Base-by-base conservation (phyloP, 1,140 invertebrate species). In the Ladona fulva region DNA sequence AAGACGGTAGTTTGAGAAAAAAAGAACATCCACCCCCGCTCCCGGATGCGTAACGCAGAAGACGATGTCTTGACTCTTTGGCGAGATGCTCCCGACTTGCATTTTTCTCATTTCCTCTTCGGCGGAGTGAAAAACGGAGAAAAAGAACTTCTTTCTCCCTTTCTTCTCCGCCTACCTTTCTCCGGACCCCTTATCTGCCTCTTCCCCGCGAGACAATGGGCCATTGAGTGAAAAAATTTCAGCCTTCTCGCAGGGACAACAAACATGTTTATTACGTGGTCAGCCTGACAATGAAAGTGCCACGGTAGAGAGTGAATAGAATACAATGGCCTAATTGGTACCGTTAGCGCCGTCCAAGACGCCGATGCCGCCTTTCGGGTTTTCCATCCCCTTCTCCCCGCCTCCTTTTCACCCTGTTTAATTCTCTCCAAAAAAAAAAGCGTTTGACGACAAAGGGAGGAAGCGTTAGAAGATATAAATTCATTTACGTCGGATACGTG, bases 201-300 rank as follows among this genome's bases (percentile, higher is more conserved):
- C 52, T 66, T 66, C n/a, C n/a, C 52, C 52, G 52, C 52, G 52
- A 66, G 52, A 66, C 52, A 66, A 66, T 66, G 52, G 52, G n/a
- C 52, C 52, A 66, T 66, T 12, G 3, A 12, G 52, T 5, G n/a
- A 66, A 22, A 66, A 22, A 66, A 66, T 19, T 3, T 66, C 52
- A 6, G 52, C 52, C 16, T 16, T 5, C 16, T 22, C 52, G 52
- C 1, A 66, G 52, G 52, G 52, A 66, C 16, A 22, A 66, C 52
- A 66, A 66, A 66, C 52, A 66, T 66, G 52, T 66, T 66, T 66
- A 66, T 66, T 66, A 66, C 52, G 52, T 66, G 52, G 52, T 66
- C 52, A 66, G 52, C 3, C 52, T 66, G 52, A 66, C 52, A 66
- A 66, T 22, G 52, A 66, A 12, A 66, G 52, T 3, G 3, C 52